Evolutionary conservation across 2,797 vertebrate species (phyloP).

Genomic region (Notoglanidium macrostoma): DNA sequence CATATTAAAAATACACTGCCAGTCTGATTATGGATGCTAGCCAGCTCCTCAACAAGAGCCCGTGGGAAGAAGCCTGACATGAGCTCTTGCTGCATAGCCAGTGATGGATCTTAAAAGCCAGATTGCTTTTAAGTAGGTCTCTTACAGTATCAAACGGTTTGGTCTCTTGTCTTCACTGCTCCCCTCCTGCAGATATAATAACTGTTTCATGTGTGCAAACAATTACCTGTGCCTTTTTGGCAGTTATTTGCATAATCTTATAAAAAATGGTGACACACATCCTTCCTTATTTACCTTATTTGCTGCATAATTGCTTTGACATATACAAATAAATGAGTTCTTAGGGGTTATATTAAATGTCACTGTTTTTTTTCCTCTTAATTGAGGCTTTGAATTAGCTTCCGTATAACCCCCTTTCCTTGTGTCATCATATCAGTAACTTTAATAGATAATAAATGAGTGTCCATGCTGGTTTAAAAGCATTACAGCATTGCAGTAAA

Average conservation of each 20-base stretch:
- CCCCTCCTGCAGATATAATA: slow-evolving; percentile 43
- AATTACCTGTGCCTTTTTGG: slow-evolving; percentile 2
- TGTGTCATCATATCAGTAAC: slow-evolving; percentile 16
- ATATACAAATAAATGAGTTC: slow-evolving; percentile 35
- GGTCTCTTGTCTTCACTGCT: slow-evolving; percentile 26
- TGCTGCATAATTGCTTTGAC: slow-evolving; percentile 33
- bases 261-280: slow-evolving; percentile 30
- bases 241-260: slow-evolving; percentile 52
- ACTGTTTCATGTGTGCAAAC: slow-evolving; percentile 35
- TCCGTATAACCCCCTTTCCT: background rate
- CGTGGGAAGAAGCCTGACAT: slow-evolving; percentile 10
- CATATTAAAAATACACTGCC: background rate
- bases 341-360: slow-evolving; percentile 24
- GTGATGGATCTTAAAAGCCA: slow-evolving; percentile 28
- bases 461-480: background rate
- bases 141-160: slow-evolving; percentile 32
- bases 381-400: slow-evolving; percentile 8
- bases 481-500: background rate
- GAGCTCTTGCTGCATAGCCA: slow-evolving; percentile 24
- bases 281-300: slow-evolving; percentile 29
- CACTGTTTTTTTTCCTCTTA: slow-evolving; percentile 11
- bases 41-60: background rate
- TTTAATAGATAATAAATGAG: slow-evolving; percentile 18
- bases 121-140: slow-evolving; percentile 34
- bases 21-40: slow-evolving; percentile 4